Base-by-base conservation (phyloP, 2,888 invertebrate species). In the Macrophya annulata region DNA sequence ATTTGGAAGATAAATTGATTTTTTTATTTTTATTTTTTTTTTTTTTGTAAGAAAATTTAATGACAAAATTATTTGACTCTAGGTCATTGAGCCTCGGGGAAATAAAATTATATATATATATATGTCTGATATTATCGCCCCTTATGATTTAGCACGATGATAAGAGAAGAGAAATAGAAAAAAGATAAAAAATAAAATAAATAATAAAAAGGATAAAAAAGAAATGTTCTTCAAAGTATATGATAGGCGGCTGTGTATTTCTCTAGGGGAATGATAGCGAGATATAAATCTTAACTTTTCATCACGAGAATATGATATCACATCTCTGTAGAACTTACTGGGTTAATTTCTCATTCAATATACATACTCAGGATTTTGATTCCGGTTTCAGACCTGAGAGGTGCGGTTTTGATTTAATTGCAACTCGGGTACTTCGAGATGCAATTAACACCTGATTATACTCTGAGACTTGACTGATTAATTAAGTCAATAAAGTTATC, bases 401-500 rank as follows among this genome's bases (percentile, higher is more conserved):
- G 72, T n/a, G 45, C 37, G 71, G 71, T 37, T 71, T 40, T 71
- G 17, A 40, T 40, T 71, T 40, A 40, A 71, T 71, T 71, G 21
- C 17, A 31, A 71, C 2, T 71, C 40, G 37, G 37, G 17, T 71
- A 71, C 17, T 62, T 25, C 62, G 62, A 62, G 62, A 62, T 25
- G 62, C 25, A 62, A 62, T 37, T 71, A 40, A 40, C 71, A 71
- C 71, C 71, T 71, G 43, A 74, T 74, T 74, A 74, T 45, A 12
- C 40, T 45, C 21, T 21, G 10, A n/a, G 40, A 74, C 45, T 74
- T 21, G 45, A 45, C 72, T 74, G 45, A 45, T 74, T 74, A 43
- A 74, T 74, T 21, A 45, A 74, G n/a, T 74, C 10, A 43, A 45
- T 45, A 21, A 74, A 74, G 9, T 74, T 45, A 74, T 74, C 43